Conservation (phyloP, 2,113 vertebrate genomes). For the Burhinus oedicnemus region DNA sequence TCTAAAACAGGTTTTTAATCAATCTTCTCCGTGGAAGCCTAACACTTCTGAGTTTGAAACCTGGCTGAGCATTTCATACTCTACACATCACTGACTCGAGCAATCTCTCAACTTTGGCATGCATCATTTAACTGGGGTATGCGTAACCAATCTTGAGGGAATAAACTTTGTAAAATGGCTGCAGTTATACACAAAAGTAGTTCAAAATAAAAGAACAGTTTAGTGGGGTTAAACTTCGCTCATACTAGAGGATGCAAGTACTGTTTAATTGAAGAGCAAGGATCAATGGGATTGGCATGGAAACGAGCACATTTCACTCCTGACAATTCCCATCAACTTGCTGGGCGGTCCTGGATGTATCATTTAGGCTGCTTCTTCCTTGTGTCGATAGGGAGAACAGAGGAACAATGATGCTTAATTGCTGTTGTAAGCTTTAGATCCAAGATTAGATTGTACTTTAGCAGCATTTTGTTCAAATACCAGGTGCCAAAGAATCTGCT, state of each 20-base stretch:
- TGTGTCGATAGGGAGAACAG: background rate
- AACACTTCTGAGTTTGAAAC: background rate
- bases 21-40: rapidly evolving
- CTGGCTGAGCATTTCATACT: background rate
- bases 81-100: background rate
- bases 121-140: background rate
- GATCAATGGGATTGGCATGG: background rate
- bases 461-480: background rate
- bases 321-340: background rate
- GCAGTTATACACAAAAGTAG: background rate
- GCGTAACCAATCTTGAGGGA: background rate
- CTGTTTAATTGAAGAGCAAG: background rate
- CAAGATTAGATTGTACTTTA: background rate
- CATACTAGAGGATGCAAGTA: background rate
- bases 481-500: background rate
- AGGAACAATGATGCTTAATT: background rate
- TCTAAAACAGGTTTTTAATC: background rate
- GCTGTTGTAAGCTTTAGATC: background rate
- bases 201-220: background rate
- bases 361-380: background rate
- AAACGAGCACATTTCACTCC: background rate
- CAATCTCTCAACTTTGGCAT: background rate
- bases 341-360: background rate
- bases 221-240: background rate
- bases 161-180: background rate